A percentile compares a stretch with the other conserved stretches of the same genome.
phyloP scores from a whole-genome alignment of 2,888 invertebrate genomes.

The Pterobdella sp. region DNA sequence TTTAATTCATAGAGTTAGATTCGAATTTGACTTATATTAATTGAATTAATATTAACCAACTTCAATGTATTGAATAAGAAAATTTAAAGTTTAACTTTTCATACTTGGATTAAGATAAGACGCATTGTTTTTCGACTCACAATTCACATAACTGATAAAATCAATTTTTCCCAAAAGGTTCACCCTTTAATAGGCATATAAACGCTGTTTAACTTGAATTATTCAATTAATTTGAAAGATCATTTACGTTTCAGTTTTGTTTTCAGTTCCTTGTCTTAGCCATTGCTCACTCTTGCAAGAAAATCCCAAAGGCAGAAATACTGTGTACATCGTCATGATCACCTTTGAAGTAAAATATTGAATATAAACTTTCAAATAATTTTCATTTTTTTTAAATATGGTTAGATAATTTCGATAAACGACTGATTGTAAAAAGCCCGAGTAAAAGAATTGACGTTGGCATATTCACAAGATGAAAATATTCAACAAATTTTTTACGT shows the following conservation, averaged over 20 bases:
- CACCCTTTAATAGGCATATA: background rate
- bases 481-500: too few species aligned
- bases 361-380: too few species aligned
- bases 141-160: background rate
- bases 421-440: too few species aligned
- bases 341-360: slow-evolving; percentile 27
- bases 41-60: too few species aligned
- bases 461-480: too few species aligned
- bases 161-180: background rate
- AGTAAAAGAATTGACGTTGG: too few species aligned
- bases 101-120: background rate
- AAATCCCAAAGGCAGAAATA: slow-evolving; percentile 36
- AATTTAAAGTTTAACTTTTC: background rate
- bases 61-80: too few species aligned
- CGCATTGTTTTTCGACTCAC: background rate
- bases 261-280: background rate
- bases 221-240: too few species aligned
- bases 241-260: background rate
- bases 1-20: too few species aligned
- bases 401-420: too few species aligned
- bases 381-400: too few species aligned
- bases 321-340: slow-evolving; percentile 35
- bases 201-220: background rate
- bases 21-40: too few species aligned
- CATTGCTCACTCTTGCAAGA: slow-evolving; percentile 22